Evolutionary conservation across 2,888 invertebrate genomes (phyloP).

Genomic region (Leptinotarsa tumamoca): DNA sequence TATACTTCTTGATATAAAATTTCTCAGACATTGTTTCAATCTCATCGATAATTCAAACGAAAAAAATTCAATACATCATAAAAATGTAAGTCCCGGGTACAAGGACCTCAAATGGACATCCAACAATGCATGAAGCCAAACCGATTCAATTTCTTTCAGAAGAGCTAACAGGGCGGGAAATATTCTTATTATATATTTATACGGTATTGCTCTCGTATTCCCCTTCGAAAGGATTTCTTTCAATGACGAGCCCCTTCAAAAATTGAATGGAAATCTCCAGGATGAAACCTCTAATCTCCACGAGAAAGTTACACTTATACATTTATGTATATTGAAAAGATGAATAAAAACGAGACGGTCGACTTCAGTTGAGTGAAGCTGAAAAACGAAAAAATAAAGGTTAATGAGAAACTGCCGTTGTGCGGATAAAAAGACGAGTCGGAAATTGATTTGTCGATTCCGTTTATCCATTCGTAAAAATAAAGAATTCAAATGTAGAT

Average conservation of each 20-base stretch:
- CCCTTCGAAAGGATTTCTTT: neutral
- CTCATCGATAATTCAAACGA: too few relatives aligned
- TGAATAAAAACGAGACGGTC: neutral
- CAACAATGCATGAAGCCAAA: too few relatives aligned
- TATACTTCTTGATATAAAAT: too few relatives aligned
- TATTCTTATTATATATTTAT: neutral
- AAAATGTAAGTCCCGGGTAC: too few relatives aligned
- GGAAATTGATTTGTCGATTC: slow-evolving; percentile 7
- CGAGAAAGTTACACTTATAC: neutral
- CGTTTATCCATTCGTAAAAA: neutral
- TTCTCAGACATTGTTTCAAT: too few relatives aligned
- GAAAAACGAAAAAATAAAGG: neutral
- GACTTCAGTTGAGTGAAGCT: neutral
- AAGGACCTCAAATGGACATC: too few relatives aligned
- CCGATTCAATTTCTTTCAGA: too few relatives aligned
- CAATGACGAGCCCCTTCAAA: neutral
- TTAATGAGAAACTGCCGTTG: neutral
- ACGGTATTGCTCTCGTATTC: neutral
- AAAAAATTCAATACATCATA: too few relatives aligned
- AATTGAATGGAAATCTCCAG: neutral
- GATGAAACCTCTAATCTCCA: slow-evolving; percentile 4
- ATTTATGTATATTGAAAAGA: slow-evolving; percentile 6
- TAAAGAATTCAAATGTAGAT: neutral
- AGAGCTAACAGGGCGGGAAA: neutral
- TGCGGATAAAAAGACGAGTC: neutral